phyloP scores from a whole-genome alignment of 2,888 invertebrate genomes.

The Ptychoptera contaminata region DNA sequence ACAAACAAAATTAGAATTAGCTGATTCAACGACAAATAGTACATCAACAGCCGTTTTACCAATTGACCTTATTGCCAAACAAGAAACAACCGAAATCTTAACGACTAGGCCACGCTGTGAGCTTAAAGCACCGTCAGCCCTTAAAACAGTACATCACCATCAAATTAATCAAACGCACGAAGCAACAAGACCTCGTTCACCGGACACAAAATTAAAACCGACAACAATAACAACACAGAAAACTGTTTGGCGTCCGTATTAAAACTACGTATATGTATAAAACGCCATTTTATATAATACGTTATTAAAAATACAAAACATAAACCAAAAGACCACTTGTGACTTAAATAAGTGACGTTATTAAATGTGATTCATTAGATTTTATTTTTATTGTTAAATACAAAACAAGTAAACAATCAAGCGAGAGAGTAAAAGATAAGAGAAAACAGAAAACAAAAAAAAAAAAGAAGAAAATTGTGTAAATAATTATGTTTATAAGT shows the following conservation, averaged over 20 bases:
- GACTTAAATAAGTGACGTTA: too few species aligned
- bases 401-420: too few species aligned
- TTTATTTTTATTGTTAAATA: too few species aligned
- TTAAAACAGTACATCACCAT: constrained; percentile 25
- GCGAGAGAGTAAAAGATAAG: too few species aligned
- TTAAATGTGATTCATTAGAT: too few species aligned
- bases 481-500: too few species aligned
- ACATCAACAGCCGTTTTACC: background rate
- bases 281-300: too few species aligned
- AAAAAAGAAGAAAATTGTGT: background rate
- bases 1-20: constrained; percentile 5
- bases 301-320: too few species aligned
- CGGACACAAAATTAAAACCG: constrained; percentile 41
- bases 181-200: constrained; percentile 16
- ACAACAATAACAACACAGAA: constrained; percentile 41
- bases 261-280: constrained; percentile 11
- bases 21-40: constrained; percentile 9
- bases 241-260: constrained; percentile 63
- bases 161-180: background rate
- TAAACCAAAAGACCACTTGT: too few species aligned
- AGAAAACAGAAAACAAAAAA: background rate
- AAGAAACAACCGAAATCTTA: constrained; percentile 35
- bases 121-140: constrained; percentile 43
- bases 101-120: constrained; percentile 34
- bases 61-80: background rate